A percentile compares a stretch with the other conserved stretches of the same genome.
These are phyloP conservation scores for Aphrophora alni DNA, from an alignment of 2,888 invertebrate species.

Conservation along the genomic window DNA sequence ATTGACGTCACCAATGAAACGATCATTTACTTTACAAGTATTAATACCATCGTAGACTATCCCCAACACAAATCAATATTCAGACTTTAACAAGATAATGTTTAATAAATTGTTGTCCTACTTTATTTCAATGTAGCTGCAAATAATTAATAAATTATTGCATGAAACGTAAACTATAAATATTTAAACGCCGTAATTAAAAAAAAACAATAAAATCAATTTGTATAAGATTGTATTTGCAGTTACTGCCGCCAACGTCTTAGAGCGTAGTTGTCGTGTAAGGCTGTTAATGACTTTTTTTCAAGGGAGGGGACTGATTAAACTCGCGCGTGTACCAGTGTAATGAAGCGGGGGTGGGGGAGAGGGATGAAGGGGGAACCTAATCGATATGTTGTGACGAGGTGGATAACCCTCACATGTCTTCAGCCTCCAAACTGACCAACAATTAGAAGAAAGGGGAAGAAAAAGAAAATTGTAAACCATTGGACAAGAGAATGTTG, in stretches of 20 bases:
- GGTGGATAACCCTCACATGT: constrained; percentile 38
- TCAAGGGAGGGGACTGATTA: constrained; percentile 38
- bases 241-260: neutral
- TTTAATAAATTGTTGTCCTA: neutral
- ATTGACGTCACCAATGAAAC: too few species aligned
- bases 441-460: neutral
- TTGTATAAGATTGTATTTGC: neutral
- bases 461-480: neutral
- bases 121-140: neutral
- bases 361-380: constrained; percentile 19
- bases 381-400: constrained; percentile 39
- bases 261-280: constrained; percentile 33
- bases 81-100: too few species aligned
- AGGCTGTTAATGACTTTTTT: constrained; percentile 39
- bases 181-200: neutral
- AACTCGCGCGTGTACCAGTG: constrained; percentile 41
- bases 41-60: too few species aligned
- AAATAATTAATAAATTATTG: too few species aligned
- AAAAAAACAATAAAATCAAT: neutral
- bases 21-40: too few species aligned
- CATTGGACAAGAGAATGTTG: too few species aligned
- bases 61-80: too few species aligned
- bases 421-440: constrained; percentile 30
- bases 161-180: too few species aligned
- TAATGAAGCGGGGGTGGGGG: constrained; percentile 34